Conservation (phyloP, 2,888 invertebrate species). For the Hedychridium roseum region DNA sequence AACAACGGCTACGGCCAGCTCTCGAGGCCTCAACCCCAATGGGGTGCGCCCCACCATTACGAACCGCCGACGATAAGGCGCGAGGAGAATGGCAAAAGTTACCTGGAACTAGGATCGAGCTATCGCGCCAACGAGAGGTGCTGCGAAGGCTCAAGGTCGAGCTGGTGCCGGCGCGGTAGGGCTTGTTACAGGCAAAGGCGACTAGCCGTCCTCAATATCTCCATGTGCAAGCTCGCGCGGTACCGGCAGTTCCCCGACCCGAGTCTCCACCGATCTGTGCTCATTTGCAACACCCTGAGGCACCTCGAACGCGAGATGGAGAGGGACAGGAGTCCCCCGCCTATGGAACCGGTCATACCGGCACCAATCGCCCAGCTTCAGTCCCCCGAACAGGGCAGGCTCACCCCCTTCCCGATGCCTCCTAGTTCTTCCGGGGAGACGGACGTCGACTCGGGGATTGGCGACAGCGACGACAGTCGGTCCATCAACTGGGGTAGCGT, state of each 20-base stretch:
- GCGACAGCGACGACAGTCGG: constrained; percentile 73
- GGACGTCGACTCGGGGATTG: constrained; percentile 80
- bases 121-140: constrained; percentile 66
- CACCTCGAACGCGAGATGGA: constrained; percentile 91
- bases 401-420: constrained; percentile 63
- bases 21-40: constrained; percentile 61
- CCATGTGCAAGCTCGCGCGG: constrained; percentile 89
- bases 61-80: constrained; percentile 78
- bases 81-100: constrained; percentile 90
- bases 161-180: constrained; percentile 78
- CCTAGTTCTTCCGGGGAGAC: constrained; percentile 68
- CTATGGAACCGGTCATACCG: constrained; percentile 56
- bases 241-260: constrained; percentile 90
- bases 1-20: constrained; percentile 55
- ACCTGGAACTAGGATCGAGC: constrained; percentile 78
- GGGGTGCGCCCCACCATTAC: constrained; percentile 62
- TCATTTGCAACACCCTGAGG: constrained; percentile 91
- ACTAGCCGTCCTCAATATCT: constrained; percentile 88
- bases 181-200: constrained; percentile 87
- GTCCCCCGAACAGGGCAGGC: constrained; percentile 58
- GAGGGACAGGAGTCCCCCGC: constrained; percentile 67
- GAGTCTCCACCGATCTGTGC: constrained; percentile 86
- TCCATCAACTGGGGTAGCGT: constrained; percentile 94
- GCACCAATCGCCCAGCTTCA: constrained; percentile 62
- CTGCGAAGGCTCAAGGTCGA: constrained; percentile 77